Percentiles rank a stretch among this genome's conserved stretches.
Evolutionary conservation across 2,797 vertebrate genomes (phyloP).

Genomic region (Sparidentex hasta): DNA sequence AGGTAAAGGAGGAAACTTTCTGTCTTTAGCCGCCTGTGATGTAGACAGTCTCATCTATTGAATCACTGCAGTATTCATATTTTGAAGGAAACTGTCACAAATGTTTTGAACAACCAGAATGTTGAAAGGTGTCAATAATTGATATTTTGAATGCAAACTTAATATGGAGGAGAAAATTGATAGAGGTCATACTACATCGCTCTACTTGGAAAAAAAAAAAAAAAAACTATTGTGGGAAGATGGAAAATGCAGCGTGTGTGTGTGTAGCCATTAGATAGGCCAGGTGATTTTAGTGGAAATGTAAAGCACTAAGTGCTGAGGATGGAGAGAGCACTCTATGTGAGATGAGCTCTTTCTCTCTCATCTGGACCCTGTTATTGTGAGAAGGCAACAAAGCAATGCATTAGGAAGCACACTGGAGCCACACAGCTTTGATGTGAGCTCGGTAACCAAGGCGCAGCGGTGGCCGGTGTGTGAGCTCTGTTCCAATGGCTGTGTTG

Average conservation of each 20-base stretch:
- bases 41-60: not conserved
- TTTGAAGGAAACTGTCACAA: constrained; percentile 1
- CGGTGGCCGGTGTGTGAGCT: constrained; percentile 81
- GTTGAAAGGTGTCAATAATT: constrained; percentile 39
- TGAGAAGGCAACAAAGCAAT: constrained; percentile 86
- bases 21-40: not conserved
- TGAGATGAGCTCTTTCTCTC: constrained; percentile 82
- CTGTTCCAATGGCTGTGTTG: constrained; percentile 82
- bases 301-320: constrained; percentile 84
- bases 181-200: constrained; percentile 56
- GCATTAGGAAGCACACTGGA: constrained; percentile 85
- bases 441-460: constrained; percentile 81
- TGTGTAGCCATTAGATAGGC: constrained; percentile 82
- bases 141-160: constrained; percentile 39
- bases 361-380: constrained; percentile 88
- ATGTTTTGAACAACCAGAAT: constrained; percentile 23
- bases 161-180: constrained; percentile 69
- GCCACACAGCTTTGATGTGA: constrained; percentile 86
- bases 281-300: constrained; percentile 87
- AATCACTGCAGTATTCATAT: not conserved
- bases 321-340: constrained; percentile 81
- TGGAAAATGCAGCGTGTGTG: constrained; percentile 67
- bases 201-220: constrained; percentile 36
- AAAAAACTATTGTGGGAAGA: no score
- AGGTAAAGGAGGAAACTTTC: constrained; percentile 1